phyloP scores from a whole-genome alignment of 2,113 vertebrate species.

The Platichthys flesus region DNA sequence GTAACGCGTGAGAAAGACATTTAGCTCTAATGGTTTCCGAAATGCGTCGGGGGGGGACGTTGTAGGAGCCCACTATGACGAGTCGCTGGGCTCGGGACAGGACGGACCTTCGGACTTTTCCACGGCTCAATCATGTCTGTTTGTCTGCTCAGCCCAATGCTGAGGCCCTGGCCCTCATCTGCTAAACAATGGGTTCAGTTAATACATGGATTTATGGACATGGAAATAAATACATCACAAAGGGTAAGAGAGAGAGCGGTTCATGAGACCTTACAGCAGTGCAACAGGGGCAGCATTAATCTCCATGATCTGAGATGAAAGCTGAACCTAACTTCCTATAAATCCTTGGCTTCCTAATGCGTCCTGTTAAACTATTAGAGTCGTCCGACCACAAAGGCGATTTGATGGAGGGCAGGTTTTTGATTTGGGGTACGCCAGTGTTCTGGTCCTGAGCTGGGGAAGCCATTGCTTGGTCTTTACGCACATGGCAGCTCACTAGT shows the following conservation, averaged over 20 bases:
- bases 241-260: slow-evolving; percentile 19
- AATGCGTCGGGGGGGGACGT: slow-evolving; percentile 17
- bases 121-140: slow-evolving; percentile 27
- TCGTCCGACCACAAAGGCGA: neutral
- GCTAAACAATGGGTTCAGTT: slow-evolving; percentile 50
- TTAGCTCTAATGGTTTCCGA: slow-evolving; percentile 60
- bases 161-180: neutral
- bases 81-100: neutral
- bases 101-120: slow-evolving; percentile 34
- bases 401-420: slow-evolving; percentile 28
- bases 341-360: slow-evolving; percentile 48
- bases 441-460: slow-evolving; percentile 62
- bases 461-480: slow-evolving; percentile 51
- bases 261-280: slow-evolving; percentile 35
- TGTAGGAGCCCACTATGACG: slow-evolving; percentile 20
- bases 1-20: slow-evolving; percentile 7
- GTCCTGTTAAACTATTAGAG: slow-evolving; percentile 55
- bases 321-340: slow-evolving; percentile 42
- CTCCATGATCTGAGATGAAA: slow-evolving; percentile 60
- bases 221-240: slow-evolving; percentile 66
- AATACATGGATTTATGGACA: slow-evolving; percentile 64
- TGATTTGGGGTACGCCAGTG: slow-evolving; percentile 51
- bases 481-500: slow-evolving; percentile 64
- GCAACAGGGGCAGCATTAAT: slow-evolving; percentile 44
- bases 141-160: neutral